These are phyloP conservation scores for Catotricha subobsoleta DNA, from an alignment of 2,888 invertebrate genomes.

Conservation along the genomic window DNA sequence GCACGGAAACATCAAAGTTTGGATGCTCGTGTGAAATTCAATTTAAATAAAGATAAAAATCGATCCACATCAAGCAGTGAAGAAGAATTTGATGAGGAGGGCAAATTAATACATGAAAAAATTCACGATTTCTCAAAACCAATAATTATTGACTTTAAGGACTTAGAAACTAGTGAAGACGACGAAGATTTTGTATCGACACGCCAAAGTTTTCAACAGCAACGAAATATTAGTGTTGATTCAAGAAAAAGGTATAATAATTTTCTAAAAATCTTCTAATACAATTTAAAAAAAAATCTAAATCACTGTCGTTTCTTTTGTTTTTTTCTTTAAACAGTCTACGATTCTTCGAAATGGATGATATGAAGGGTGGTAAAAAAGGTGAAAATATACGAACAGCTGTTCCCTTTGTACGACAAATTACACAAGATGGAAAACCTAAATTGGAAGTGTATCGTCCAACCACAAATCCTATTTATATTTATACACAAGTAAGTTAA, in stretches of 20 bases:
- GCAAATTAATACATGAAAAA: conserved; percentile 23
- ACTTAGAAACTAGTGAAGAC: conserved; percentile 24
- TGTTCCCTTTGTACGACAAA: conserved; percentile 41
- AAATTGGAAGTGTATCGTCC: conserved; percentile 36
- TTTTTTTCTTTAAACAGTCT: conserved; percentile 16
- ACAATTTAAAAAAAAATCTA: neutral
- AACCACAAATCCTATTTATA: conserved; percentile 36
- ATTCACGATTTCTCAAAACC: conserved; percentile 30
- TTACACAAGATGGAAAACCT: conserved; percentile 40
- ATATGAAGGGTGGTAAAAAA: conserved; percentile 35
- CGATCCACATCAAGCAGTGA: conserved; percentile 28
- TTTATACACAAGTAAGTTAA: conserved; percentile 30
- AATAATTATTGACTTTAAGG: conserved; percentile 27
- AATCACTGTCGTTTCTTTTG: neutral
- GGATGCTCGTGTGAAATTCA: conserved; percentile 29
- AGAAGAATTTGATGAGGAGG: conserved; percentile 24
- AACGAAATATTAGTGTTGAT: conserved; percentile 41
- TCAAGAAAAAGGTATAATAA: conserved; percentile 35
- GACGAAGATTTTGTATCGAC: conserved; percentile 36
- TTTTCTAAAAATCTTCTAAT: neutral
- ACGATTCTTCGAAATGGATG: conserved; percentile 41
- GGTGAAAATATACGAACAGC: conserved; percentile 40
- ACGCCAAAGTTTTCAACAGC: conserved; percentile 41
- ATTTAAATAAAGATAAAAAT: conserved; percentile 22
- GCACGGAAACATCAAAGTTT: conserved; percentile 30